Evolutionary conservation across 1,140 invertebrate genomes (phyloP).

Genomic region (Caerostris extrusa): DNA sequence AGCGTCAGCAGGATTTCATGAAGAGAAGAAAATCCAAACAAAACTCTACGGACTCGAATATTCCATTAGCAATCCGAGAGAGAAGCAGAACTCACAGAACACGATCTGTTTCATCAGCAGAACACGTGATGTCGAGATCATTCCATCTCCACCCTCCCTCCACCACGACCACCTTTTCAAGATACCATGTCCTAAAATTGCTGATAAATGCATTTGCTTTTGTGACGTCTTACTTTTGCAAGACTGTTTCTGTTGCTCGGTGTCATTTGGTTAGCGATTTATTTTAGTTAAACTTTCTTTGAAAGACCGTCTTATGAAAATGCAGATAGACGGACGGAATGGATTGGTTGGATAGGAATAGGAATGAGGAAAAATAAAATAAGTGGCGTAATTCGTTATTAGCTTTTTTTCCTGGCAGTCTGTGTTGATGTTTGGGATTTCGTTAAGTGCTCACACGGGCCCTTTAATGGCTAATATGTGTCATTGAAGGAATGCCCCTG

Average conservation of each 20-base stretch:
- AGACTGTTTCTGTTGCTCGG: background rate
- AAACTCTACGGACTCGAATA: background rate
- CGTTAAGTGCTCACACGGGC: background rate
- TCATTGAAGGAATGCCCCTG: background rate
- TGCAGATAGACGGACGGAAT: background rate
- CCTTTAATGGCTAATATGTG: constrained; percentile 39
- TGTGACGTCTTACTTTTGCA: background rate
- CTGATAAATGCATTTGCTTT: constrained; percentile 59
- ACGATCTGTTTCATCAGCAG: constrained; percentile 61
- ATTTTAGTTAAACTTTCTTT: background rate
- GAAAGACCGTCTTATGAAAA: background rate
- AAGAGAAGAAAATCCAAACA: background rate
- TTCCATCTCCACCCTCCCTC: background rate
- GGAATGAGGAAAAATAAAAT: background rate
- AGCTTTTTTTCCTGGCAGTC: background rate
- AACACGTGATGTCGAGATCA: background rate
- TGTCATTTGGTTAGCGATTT: constrained; percentile 42
- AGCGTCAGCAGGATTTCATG: background rate
- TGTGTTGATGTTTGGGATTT: constrained; percentile 44
- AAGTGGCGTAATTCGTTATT: no score
- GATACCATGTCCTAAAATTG: background rate
- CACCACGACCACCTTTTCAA: background rate
- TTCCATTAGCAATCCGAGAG: constrained; percentile 30
- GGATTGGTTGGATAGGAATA: background rate
- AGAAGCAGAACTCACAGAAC: background rate